Evolutionary conservation across 1,140 invertebrate genomes (phyloP).

Genomic region (Contarinia nasturtii): DNA sequence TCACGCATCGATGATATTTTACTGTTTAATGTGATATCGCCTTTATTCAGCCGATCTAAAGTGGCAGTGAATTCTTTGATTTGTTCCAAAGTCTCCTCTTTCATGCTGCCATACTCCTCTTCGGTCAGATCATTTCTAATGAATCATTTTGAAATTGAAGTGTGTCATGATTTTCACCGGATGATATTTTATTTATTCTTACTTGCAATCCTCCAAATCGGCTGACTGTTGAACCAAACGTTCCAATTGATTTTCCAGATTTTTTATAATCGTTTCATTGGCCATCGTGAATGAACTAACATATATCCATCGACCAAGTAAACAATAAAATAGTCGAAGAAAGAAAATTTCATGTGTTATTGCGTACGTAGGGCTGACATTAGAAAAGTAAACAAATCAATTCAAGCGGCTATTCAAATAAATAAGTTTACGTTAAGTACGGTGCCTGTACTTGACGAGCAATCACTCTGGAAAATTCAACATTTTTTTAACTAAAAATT

Average conservation of each 20-base stretch:
- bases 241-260: slow-evolving; percentile 53
- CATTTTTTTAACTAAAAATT: too few relatives aligned
- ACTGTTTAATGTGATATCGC: slow-evolving; percentile 51
- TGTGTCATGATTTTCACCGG: neutral
- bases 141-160: slow-evolving; percentile 9
- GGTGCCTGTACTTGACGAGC: too few relatives aligned
- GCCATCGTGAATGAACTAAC: too few relatives aligned
- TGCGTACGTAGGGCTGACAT: too few relatives aligned
- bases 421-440: too few relatives aligned
- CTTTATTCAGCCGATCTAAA: slow-evolving; percentile 41
- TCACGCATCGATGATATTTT: slow-evolving; percentile 33
- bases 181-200: slow-evolving; percentile 2
- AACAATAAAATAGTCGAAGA: too few relatives aligned
- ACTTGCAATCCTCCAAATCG: slow-evolving; percentile 48
- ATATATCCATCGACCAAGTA: too few relatives aligned
- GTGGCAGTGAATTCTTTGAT: slow-evolving; percentile 52
- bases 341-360: too few relatives aligned
- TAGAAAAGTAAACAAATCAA: too few relatives aligned
- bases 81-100: slow-evolving; percentile 54
- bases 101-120: slow-evolving; percentile 50
- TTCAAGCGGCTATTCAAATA: too few relatives aligned
- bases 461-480: too few relatives aligned
- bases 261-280: slow-evolving; percentile 28
- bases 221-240: slow-evolving; percentile 47
- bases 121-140: slow-evolving; percentile 41